Conservation (phyloP, 2,113 vertebrate species). For the Haliaeetus leucogaster region DNA sequence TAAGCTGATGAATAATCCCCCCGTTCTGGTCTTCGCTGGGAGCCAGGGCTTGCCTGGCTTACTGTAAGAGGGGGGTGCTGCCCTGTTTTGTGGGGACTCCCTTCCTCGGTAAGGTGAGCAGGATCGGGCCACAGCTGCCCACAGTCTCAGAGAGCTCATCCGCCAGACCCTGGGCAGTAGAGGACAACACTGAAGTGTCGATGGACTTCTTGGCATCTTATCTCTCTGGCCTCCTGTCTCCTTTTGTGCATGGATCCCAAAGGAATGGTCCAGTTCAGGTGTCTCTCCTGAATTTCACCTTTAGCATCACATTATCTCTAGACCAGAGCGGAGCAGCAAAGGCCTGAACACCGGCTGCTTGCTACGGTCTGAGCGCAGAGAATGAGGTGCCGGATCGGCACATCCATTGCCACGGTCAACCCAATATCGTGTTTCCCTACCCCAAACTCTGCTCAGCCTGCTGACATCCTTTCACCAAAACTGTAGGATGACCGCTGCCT, state of each 20-base stretch:
- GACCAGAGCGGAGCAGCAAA: not conserved
- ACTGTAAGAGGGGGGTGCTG: not conserved
- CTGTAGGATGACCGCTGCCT: not conserved
- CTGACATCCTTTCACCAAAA: not conserved
- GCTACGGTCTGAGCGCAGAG: not conserved
- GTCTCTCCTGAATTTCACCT: not conserved
- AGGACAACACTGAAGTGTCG: not conserved
- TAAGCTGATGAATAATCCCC: not conserved
- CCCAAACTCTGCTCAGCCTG: not conserved
- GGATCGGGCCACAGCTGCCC: not conserved
- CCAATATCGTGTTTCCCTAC: not conserved
- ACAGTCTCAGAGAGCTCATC: not conserved
- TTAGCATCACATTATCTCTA: not conserved
- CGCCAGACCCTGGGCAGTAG: too few relatives aligned
- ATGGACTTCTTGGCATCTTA: not conserved
- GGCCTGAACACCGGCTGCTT: not conserved
- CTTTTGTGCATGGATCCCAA: not conserved
- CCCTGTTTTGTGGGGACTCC: not conserved
- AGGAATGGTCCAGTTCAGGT: not conserved
- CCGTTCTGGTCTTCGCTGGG: accelerated
- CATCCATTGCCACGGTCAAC: not conserved
- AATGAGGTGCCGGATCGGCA: not conserved
- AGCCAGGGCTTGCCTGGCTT: not conserved
- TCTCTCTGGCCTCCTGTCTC: not conserved
- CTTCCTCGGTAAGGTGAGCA: not conserved